A percentile compares a stretch with the other conserved stretches of the same genome.
Evolutionary conservation across 2,888 invertebrate genomes (phyloP).

Genomic region (Zhengitettix transpicula): DNA sequence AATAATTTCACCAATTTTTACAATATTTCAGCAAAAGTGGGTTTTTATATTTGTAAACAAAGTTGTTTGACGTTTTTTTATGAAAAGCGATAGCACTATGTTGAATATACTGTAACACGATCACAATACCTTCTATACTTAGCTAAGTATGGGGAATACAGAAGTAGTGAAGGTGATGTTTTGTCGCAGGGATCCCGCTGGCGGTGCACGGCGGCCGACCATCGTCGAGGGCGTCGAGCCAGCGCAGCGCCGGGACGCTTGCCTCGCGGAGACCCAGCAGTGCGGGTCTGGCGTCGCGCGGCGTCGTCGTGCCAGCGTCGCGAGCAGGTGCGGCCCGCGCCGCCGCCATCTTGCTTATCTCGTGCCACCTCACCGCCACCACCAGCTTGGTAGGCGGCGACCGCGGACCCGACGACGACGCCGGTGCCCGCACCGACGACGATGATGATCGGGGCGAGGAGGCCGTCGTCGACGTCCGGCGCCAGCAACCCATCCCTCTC

Average conservation of each 20-base stretch:
- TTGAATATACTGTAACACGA: too few relatives aligned
- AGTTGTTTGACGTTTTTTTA: too few relatives aligned
- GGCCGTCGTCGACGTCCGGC: constrained; percentile 1
- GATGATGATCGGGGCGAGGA: constrained; percentile 1
- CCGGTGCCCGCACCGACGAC: constrained; percentile 3
- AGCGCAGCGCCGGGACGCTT: constrained; percentile 37
- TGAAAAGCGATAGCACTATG: too few relatives aligned
- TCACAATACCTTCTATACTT: too few relatives aligned
- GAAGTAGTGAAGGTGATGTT: neutral
- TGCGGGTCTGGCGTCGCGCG: constrained; percentile 60
- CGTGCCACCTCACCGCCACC: constrained; percentile 48
- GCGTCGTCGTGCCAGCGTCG: constrained; percentile 58
- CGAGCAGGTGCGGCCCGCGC: constrained; percentile 86
- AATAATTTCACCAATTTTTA: too few relatives aligned
- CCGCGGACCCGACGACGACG: constrained; percentile 2
- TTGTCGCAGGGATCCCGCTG: constrained; percentile 36
- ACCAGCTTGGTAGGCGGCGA: constrained; percentile 4
- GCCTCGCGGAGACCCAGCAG: constrained; percentile 23
- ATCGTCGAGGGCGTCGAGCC: constrained; percentile 36
- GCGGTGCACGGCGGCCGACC: constrained; percentile 43
- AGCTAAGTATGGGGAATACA: too few relatives aligned
- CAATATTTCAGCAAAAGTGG: too few relatives aligned
- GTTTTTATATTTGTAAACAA: too few relatives aligned
- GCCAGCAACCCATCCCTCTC: neutral
- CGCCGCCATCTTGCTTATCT: constrained; percentile 89